These are phyloP conservation scores for Circaetus cinerascens DNA, from an alignment of 2,113 vertebrate species.

Conservation along the genomic window DNA sequence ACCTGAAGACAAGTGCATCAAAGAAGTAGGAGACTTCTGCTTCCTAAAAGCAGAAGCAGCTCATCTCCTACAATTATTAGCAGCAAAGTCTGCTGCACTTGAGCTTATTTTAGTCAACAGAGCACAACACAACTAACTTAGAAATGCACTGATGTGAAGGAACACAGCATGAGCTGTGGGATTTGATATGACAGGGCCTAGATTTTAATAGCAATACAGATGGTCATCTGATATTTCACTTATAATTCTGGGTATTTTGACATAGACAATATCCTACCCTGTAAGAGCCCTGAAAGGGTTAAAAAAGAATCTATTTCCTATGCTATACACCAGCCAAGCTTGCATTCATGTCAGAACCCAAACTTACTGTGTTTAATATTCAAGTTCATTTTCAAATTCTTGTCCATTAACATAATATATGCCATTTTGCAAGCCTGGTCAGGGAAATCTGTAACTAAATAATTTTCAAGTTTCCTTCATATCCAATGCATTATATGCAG, in stretches of 20 bases:
- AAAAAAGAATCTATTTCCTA: conserved; percentile 58
- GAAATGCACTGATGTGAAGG: not conserved
- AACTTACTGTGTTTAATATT: conserved; percentile 78
- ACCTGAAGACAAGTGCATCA: no score
- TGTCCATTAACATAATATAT: conserved; percentile 81
- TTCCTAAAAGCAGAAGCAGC: not conserved
- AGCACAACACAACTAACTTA: not conserved
- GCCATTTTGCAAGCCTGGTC: conserved; percentile 79
- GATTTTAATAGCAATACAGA: not conserved
- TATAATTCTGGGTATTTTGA: not conserved
- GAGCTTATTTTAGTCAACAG: not conserved
- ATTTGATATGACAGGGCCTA: not conserved
- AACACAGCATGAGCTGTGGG: not conserved
- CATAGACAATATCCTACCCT: not conserved
- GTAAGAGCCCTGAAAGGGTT: conserved; percentile 23
- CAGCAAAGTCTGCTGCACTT: not conserved
- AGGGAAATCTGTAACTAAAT: conserved; percentile 82
- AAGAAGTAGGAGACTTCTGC: no score
- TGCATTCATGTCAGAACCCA: conserved; percentile 71
- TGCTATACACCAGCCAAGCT: conserved; percentile 4
- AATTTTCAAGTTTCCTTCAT: conserved; percentile 83
- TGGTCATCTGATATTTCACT: not conserved
- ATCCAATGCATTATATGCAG: conserved; percentile 80
- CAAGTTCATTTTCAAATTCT: conserved; percentile 80
- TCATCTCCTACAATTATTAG: not conserved